Conservation (phyloP, 1,140 invertebrate species). For the Dendrolimus kikuchii region DNA sequence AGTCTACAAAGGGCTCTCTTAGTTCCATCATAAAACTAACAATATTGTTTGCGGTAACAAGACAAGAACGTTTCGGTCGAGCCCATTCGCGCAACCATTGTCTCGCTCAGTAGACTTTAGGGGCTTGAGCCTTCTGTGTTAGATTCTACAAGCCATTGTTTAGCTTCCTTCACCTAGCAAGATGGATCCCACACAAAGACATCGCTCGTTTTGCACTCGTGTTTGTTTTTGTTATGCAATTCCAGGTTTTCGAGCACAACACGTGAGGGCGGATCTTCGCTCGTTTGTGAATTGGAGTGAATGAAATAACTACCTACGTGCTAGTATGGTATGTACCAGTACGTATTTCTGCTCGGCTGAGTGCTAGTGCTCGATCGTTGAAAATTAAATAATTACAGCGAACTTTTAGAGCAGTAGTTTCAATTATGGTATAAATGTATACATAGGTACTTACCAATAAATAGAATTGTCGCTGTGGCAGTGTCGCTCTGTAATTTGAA, state of each 20-base stretch:
- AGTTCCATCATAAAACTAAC: conserved; percentile 65
- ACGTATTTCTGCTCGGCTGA: too few relatives aligned
- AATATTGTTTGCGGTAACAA: conserved; percentile 63
- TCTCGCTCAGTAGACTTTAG: conserved; percentile 58
- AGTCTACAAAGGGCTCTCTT: conserved; percentile 42
- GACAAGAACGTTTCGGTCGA: conserved; percentile 53
- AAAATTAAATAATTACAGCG: too few relatives aligned
- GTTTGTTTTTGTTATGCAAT: conserved; percentile 66
- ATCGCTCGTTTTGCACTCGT: conserved; percentile 48
- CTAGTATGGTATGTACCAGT: too few relatives aligned
- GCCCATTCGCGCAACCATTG: conserved; percentile 56
- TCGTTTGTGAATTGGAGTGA: conserved; percentile 55
- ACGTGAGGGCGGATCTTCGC: conserved; percentile 37
- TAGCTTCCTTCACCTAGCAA: conserved; percentile 61
- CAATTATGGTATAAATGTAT: too few relatives aligned
- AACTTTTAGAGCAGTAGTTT: too few relatives aligned
- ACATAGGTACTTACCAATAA: too few relatives aligned
- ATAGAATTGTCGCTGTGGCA: too few relatives aligned
- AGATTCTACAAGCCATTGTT: conserved; percentile 53
- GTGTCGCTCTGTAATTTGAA: too few relatives aligned
- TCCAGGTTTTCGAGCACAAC: conserved; percentile 51
- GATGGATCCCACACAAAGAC: conserved; percentile 56
- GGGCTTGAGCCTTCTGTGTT: conserved; percentile 46
- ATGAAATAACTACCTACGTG: neutral
- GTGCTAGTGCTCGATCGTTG: too few relatives aligned